Conservation (phyloP, 1,140 invertebrate species). For the Microplitis mediator region DNA sequence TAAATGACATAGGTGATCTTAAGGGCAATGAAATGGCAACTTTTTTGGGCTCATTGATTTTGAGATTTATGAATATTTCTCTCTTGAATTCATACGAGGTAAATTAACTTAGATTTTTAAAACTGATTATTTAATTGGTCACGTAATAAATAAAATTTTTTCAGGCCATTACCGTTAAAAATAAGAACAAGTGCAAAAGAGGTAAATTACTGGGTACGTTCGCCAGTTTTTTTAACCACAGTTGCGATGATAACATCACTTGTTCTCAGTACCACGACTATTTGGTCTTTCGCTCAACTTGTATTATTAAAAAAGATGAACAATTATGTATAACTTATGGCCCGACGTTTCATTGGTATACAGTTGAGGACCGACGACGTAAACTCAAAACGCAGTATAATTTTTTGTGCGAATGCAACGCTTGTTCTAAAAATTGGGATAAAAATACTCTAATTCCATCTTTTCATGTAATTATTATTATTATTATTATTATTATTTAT, state of each 20-base stretch:
- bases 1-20: background rate
- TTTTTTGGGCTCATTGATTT: background rate
- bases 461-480: no score
- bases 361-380: no score
- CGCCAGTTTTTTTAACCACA: slow-evolving; percentile 2
- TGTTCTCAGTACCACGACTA: background rate
- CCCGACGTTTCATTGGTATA: no score
- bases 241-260: background rate
- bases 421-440: no score
- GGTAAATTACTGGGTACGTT: background rate
- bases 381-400: no score
- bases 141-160: background rate
- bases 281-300: background rate
- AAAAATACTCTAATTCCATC: no score
- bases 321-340: slow-evolving; percentile 3
- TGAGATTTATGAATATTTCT: background rate
- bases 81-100: background rate
- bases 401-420: no score
- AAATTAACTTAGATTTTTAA: no score
- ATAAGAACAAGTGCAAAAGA: background rate
- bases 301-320: background rate
- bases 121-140: no score
- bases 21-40: background rate
- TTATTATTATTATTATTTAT: no score
- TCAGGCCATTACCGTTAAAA: background rate